phyloP scores from a whole-genome alignment of 2,888 invertebrate genomes.

The Drosophila macrothrix region DNA sequence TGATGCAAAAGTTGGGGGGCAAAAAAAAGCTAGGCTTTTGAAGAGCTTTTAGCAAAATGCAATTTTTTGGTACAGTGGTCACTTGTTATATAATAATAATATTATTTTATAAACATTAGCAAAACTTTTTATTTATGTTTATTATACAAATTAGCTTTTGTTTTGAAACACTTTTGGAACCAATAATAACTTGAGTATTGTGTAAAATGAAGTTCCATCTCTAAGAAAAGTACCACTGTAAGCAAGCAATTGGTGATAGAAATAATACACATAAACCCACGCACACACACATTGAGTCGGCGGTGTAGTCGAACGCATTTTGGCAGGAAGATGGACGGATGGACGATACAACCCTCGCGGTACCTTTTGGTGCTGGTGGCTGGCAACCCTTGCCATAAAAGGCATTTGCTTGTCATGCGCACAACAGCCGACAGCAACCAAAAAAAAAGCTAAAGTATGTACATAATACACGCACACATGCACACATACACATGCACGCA shows the following conservation, averaged over 20 bases:
- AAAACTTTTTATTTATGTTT: neutral
- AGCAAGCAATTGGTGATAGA: neutral
- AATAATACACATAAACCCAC: neutral
- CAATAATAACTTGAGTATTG: neutral
- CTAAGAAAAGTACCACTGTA: neutral
- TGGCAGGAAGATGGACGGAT: constrained; percentile 26
- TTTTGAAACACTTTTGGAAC: neutral
- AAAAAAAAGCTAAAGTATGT: constrained; percentile 39
- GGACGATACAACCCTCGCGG: constrained; percentile 50
- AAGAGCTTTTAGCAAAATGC: constrained; percentile 1
- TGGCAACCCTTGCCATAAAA: constrained; percentile 77
- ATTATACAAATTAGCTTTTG: neutral
- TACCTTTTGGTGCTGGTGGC: constrained; percentile 57
- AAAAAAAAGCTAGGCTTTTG: neutral
- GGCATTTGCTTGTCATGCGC: constrained; percentile 64
- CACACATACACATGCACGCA: constrained; percentile 14
- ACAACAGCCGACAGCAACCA: constrained; percentile 32
- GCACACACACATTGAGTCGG: neutral
- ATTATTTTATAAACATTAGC: neutral
- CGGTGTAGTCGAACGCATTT: constrained; percentile 37
- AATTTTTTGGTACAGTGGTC: constrained; percentile 1
- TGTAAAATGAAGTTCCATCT: neutral
- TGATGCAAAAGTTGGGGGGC: constrained; percentile 5
- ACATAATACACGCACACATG: constrained; percentile 39
- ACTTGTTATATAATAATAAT: neutral